A percentile compares a stretch with the other conserved stretches of the same genome.
phyloP scores from a whole-genome alignment of 2,797 vertebrate genomes.

The Delichon dasypus region DNA sequence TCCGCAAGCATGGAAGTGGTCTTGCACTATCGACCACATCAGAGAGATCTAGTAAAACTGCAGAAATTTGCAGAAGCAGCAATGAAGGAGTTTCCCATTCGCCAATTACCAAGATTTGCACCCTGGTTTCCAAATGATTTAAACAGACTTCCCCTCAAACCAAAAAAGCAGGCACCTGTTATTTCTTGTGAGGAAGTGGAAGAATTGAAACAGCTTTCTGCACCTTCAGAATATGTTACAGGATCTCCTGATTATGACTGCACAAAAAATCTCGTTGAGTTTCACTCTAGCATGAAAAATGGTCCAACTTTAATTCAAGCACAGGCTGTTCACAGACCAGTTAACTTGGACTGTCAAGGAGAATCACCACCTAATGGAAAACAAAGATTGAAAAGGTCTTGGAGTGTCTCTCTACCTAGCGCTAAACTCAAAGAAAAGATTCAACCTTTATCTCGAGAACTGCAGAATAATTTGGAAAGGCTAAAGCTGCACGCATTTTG shows the following conservation, averaged over 20 bases:
- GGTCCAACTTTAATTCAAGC: background rate
- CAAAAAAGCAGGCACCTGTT: conserved; percentile 80
- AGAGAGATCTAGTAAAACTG: conserved; percentile 69
- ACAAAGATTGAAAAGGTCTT: conserved; percentile 77
- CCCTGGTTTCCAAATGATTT: conserved; percentile 85
- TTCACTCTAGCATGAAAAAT: conserved; percentile 59
- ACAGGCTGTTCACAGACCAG: background rate
- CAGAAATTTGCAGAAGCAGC: conserved; percentile 79
- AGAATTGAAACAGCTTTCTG: conserved; percentile 44
- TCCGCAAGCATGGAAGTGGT: conserved; percentile 83
- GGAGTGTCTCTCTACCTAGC: conserved; percentile 80
- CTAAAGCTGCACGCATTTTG: conserved; percentile 83
- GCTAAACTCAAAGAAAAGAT: conserved; percentile 47
- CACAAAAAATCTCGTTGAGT: conserved; percentile 73
- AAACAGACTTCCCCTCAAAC: conserved; percentile 81
- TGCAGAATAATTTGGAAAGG: conserved; percentile 75
- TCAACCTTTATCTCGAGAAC: conserved; percentile 76
- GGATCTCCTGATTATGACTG: conserved; percentile 64
- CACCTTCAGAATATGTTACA: conserved; percentile 37
- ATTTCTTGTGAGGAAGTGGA: conserved; percentile 72
- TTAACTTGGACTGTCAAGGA: conserved; percentile 17
- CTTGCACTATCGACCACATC: conserved; percentile 80
- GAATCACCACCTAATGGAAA: conserved; percentile 21
- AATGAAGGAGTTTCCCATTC: conserved; percentile 82
- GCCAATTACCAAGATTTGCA: conserved; percentile 77